Evolutionary conservation across 30 jellyfish, hydroid and myxozoan species (phyloP).

Genomic region (Aurelia sp.): DNA sequence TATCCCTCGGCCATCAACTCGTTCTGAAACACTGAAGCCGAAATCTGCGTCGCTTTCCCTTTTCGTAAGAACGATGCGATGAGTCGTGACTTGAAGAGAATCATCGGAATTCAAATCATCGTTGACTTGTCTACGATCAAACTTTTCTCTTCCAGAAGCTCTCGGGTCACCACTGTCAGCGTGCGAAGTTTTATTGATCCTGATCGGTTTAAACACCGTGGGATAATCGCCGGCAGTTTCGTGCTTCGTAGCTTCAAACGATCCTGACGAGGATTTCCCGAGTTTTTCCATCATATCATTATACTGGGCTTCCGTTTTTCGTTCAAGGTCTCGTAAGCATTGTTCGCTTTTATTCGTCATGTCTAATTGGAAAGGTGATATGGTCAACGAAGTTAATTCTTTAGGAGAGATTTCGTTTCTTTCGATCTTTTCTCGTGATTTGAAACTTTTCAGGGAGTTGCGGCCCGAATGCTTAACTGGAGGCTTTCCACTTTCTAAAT

Average conservation of each 20-base stretch:
- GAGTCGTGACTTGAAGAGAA: slow-evolving; percentile 15
- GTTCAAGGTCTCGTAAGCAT: slow-evolving; percentile 63
- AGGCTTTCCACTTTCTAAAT: slow-evolving; percentile 1
- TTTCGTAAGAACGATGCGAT: slow-evolving; percentile 51
- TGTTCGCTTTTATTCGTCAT: slow-evolving; percentile 43
- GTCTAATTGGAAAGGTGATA: slow-evolving; percentile 57
- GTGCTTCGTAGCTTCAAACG: slow-evolving; percentile 11
- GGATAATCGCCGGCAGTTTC: background rate
- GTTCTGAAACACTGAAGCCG: slow-evolving; percentile 83
- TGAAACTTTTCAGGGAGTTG: slow-evolving; percentile 25
- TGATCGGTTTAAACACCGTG: background rate
- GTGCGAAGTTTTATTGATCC: background rate
- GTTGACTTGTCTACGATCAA: background rate
- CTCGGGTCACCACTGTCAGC: slow-evolving; percentile 21
- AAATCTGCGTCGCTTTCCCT: slow-evolving; percentile 47
- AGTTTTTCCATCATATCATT: slow-evolving; percentile 40
- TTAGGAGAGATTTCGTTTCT: background rate
- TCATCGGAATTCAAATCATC: slow-evolving; percentile 4
- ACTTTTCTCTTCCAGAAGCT: background rate
- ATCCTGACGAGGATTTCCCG: slow-evolving; percentile 32
- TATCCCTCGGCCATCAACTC: slow-evolving; percentile 62
- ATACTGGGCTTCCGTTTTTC: slow-evolving; percentile 56
- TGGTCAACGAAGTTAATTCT: slow-evolving; percentile 1
- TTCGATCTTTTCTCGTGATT: background rate
- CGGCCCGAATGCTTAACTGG: background rate